Conservation (phyloP, 1,140 invertebrate genomes). For the Cyrtorhinus lividipennis region DNA sequence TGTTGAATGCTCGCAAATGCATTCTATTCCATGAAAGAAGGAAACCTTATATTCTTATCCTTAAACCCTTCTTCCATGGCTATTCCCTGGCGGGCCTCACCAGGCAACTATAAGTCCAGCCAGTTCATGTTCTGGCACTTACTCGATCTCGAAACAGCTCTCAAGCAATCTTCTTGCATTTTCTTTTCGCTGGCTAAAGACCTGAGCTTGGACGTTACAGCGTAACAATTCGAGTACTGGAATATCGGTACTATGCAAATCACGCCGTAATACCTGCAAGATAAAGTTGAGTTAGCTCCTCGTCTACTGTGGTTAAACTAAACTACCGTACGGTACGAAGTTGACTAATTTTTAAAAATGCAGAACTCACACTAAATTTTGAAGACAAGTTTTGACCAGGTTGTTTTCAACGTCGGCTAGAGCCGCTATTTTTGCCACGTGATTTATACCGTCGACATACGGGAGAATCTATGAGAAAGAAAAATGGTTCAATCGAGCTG, state of each 20-base stretch:
- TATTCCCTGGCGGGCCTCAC: too few species aligned
- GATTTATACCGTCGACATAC: constrained; percentile 84
- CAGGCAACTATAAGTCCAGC: too few species aligned
- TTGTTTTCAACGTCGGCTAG: constrained; percentile 84
- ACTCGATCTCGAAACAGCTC: constrained; percentile 51
- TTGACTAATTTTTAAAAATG: too few species aligned
- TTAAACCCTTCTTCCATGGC: too few species aligned
- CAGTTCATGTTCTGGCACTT: too few species aligned
- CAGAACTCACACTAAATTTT: constrained; percentile 83
- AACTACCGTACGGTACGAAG: too few species aligned
- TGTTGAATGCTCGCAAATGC: too few species aligned
- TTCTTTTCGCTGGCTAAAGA: constrained; percentile 48
- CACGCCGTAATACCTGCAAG: constrained; percentile 51
- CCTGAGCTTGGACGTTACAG: constrained; percentile 66
- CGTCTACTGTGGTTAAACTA: too few species aligned
- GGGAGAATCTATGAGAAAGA: constrained; percentile 52
- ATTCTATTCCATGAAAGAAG: too few species aligned
- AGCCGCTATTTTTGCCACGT: constrained; percentile 64
- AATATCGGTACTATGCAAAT: constrained; percentile 75
- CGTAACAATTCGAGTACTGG: constrained; percentile 88
- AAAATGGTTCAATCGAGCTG: background rate
- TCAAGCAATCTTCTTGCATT: constrained; percentile 59
- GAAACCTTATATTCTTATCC: too few species aligned
- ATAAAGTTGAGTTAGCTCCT: too few species aligned
- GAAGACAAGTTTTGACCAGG: constrained; percentile 84